Base-by-base conservation (phyloP, 2,113 vertebrate genomes). In the Pongo pygmaeus region DNA sequence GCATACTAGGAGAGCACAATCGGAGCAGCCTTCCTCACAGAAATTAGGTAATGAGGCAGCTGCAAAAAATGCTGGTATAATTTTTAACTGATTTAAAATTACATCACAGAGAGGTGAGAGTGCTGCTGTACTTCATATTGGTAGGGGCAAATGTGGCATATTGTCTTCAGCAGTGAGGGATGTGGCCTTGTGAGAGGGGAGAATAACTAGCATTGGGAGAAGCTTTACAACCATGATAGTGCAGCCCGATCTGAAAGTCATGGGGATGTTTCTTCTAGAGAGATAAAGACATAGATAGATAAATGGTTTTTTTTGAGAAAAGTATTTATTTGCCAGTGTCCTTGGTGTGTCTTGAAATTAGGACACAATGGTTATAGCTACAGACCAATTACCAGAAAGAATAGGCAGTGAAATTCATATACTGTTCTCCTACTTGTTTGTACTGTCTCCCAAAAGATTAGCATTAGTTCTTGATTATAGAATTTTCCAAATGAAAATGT, bases 401-500 rank as follows among this genome's bases (percentile, higher is more conserved):
- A 78, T 6, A 92, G 20, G 9, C 23, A 80, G 14, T 78, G 59
- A 84, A 86, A 70, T 85, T 81, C 50, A 55, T 6, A 0, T 1
- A 18, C 16, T 81, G 6, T 84, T 94, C 23, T 83, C 20, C 23
- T 48, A 70, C 17, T 1, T 84, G 4, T 81, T 95, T 94, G 23
- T 84, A 30, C 20, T 70, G 12, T 77, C n/a, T 86, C 11, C 69
- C 30, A 55, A 81, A 95, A 95, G 48, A 48, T 81, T 67, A 93
- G 16, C 27, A 23, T 94, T 84, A 48, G 22, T 64, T 77, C 38
- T 96, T 77, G 12, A 92, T 84, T 52, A 85, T 50, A 84, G 86
- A 96, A 64, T 67, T 74, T 96, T 93, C 27, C 86, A 92, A 74
- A 55, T 81, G 59, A 96, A 92, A 84, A 84, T 43, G 59, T 52